Evolutionary conservation across 2,888 invertebrate species (phyloP).

Genomic region (Ctena decussata): DNA sequence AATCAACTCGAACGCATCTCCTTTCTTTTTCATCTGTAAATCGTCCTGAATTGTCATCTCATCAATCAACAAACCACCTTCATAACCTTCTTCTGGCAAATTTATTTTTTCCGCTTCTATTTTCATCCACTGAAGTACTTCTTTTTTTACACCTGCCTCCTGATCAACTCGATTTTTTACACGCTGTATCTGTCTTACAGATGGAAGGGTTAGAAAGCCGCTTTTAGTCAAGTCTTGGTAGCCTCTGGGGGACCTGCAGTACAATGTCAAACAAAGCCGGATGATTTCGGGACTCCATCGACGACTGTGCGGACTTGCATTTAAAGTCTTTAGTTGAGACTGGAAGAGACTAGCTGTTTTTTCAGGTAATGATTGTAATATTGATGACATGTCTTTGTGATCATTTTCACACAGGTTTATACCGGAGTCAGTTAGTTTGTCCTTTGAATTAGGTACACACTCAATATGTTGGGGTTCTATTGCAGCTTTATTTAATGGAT

Average conservation of each 20-base stretch:
- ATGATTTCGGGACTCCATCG: background rate
- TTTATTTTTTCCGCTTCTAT: constrained; percentile 22
- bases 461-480: too few relatives aligned
- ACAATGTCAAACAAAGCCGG: background rate
- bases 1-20: constrained; percentile 6
- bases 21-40: constrained; percentile 23
- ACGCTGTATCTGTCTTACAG: background rate
- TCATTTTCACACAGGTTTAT: too few relatives aligned
- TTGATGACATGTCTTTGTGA: background rate
- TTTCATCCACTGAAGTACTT: constrained; percentile 43
- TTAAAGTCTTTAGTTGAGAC: background rate
- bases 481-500: too few relatives aligned
- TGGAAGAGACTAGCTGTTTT: background rate
- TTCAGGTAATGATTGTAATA: background rate
- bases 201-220: background rate
- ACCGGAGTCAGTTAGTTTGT: too few relatives aligned
- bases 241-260: background rate
- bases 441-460: too few relatives aligned
- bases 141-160: constrained; percentile 30
- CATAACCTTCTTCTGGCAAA: constrained; percentile 21
- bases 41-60: constrained; percentile 53
- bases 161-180: constrained; percentile 16
- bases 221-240: background rate
- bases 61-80: constrained; percentile 47
- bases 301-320: background rate